Percentiles rank a stretch among this genome's conserved stretches.
phyloP scores from a whole-genome alignment of 2,888 invertebrate genomes.

The Rhimphoctona megacephalus region DNA sequence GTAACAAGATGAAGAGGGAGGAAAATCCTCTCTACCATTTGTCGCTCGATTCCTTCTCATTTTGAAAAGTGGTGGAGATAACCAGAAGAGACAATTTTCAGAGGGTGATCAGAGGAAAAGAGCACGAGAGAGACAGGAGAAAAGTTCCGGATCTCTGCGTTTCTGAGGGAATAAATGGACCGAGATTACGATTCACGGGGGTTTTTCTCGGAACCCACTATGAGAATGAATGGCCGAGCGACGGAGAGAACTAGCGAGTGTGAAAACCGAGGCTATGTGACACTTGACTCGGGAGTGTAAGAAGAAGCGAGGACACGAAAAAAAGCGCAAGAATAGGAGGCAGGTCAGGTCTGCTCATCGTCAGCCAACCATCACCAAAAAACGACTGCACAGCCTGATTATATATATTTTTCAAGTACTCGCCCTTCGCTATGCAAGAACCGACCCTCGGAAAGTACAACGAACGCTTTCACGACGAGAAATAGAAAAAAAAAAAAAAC shows the following conservation, averaged over 20 bases:
- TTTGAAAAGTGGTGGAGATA: conserved; percentile 41
- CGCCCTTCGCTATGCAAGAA: conserved; percentile 15
- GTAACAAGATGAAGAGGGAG: conserved; percentile 4
- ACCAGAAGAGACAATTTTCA: conserved; percentile 23
- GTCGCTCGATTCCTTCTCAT: conserved; percentile 35
- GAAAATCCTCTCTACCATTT: conserved; percentile 1
- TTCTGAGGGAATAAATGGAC: conserved; percentile 54
- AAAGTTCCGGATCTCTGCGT: conserved; percentile 42
- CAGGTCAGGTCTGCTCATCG: conserved; percentile 70
- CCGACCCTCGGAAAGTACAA: conserved; percentile 32
- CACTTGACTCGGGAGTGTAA: conserved; percentile 30
- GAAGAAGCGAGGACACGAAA: conserved; percentile 8
- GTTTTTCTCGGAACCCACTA: conserved; percentile 43
- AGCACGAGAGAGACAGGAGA: conserved; percentile 26
- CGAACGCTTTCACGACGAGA: conserved; percentile 48
- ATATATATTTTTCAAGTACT: background rate
- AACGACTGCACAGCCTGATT: conserved; percentile 21
- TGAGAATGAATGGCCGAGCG: conserved; percentile 15
- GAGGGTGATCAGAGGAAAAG: conserved; percentile 1
- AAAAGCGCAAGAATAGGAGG: conserved; percentile 26
- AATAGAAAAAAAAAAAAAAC: background rate
- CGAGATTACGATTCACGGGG: conserved; percentile 55
- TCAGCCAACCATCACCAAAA: conserved; percentile 48
- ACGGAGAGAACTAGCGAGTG: background rate
- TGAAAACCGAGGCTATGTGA: conserved; percentile 8